Evolutionary conservation across 2,888 invertebrate genomes (phyloP), one percentile per base, ranked within the genome.

Genomic region (Macrophya annulata): DNA sequence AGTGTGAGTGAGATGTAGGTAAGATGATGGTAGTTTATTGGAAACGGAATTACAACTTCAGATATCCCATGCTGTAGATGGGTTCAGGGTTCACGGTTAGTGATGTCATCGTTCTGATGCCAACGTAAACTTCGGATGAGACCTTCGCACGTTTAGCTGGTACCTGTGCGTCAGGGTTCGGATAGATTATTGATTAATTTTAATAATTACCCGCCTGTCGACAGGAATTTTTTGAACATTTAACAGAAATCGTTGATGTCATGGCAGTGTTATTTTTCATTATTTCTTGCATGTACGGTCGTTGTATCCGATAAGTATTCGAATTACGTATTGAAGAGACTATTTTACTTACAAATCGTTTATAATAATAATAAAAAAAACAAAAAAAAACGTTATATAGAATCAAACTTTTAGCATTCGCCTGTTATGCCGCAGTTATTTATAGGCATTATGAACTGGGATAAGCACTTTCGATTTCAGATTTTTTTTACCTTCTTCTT

Each of bases 11-110:
- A 15, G 51, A n/a, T n/a, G 62, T 62, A 62, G n/a, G 55, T 65
- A 82, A 85, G 65, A 77, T 84, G 84, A 77, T 85, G 86, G 88
- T 87, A 88, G 90, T 89, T 91, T 88, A 90, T 90, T 90, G 87
- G 88, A 89, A 90, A 89, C 89, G 90, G 89, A 90, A 91, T 91
- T 90, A 89, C 90, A 87, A 89, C 37, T 31, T 25, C 17, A 83
- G 83, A 83, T 31, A 31, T 83, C 71, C 83, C 68, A 83, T 62
- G 31, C 83, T 51, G 48, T 51, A 43, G 83, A 83, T 71, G 83
- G 68, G 83, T 65, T 83, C 83, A 83, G 71, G 48, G 83, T 65
- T 83, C 83, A 83, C 83, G 83, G 83, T 68, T 83, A 21, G 31
- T 83, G 83, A 83, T 71, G 83, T 83, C 83, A 83, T 71, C 45